Percentiles rank a stretch among this genome's conserved stretches.
Evolutionary conservation across 2,888 invertebrate genomes (phyloP).

Genomic region (Phragmatobia fuliginosa): DNA sequence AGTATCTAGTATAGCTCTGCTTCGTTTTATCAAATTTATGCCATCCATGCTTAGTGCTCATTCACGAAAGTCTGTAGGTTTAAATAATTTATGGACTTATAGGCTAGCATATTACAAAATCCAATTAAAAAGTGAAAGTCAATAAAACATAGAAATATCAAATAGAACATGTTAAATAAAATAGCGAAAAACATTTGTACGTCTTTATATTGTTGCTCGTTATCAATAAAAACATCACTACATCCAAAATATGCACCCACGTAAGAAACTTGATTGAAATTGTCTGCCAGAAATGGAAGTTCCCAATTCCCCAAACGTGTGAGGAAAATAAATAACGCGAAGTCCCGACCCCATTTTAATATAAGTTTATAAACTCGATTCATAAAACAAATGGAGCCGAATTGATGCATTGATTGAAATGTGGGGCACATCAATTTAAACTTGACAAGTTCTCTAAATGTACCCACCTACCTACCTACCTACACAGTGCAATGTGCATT

Average conservation of each 20-base stretch:
- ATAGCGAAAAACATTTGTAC: not conserved
- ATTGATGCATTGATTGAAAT: conserved; percentile 47
- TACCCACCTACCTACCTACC: no score
- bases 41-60: not conserved
- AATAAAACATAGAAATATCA: not conserved
- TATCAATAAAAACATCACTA: not conserved
- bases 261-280: conserved; percentile 49
- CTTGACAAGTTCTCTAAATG: conserved; percentile 28
- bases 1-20: not conserved
- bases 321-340: conserved; percentile 48
- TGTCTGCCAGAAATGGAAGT: conserved; percentile 47
- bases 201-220: not conserved
- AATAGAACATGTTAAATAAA: not conserved
- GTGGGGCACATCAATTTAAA: conserved; percentile 41
- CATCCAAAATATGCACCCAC: conserved; percentile 37
- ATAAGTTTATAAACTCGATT: conserved; percentile 54
- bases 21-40: not conserved
- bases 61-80: not conserved
- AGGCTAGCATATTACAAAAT: not conserved
- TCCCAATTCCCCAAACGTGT: conserved; percentile 45
- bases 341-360: conserved; percentile 47
- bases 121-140: not conserved
- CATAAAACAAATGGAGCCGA: conserved; percentile 42
- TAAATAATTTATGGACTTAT: not conserved
- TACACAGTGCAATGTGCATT: conserved; percentile 4